Evolutionary conservation across 1,140 invertebrate species (phyloP).

Genomic region (Dendrolimus kikuchii): DNA sequence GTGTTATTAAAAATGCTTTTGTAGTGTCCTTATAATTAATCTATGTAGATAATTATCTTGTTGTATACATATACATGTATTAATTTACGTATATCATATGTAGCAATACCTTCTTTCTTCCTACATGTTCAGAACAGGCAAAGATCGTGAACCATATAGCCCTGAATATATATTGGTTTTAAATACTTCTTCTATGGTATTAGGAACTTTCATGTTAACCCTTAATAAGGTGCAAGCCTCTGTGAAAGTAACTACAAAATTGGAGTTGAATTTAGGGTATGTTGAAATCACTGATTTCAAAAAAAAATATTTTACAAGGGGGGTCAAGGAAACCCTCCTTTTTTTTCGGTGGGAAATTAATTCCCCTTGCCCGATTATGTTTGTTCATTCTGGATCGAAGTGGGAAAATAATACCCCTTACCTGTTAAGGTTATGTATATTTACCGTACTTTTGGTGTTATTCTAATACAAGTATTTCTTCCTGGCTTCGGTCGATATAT

Average conservation of each 20-base stretch:
- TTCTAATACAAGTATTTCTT: constrained; percentile 22
- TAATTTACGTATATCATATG: too few species aligned
- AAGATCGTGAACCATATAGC: too few species aligned
- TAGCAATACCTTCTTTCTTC: too few species aligned
- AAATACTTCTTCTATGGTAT: too few species aligned
- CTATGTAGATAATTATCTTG: too few species aligned
- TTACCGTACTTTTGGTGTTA: constrained; percentile 22
- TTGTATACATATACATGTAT: too few species aligned
- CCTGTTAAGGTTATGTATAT: constrained; percentile 11
- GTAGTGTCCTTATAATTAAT: too few species aligned
- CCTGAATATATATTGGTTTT: too few species aligned
- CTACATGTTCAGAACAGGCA: too few species aligned
- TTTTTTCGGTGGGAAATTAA: constrained; percentile 37
- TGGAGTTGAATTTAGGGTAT: constrained; percentile 2
- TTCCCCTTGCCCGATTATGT: constrained; percentile 26
- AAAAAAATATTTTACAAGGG: constrained; percentile 4
- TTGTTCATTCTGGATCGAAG: constrained; percentile 17
- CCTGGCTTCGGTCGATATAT: constrained; percentile 22
- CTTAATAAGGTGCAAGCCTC: constrained; percentile 3
- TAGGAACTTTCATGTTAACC: constrained; percentile 4
- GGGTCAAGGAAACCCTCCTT: constrained; percentile 28
- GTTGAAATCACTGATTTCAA: constrained; percentile 1
- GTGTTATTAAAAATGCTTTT: too few species aligned
- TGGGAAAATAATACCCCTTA: constrained; percentile 23
- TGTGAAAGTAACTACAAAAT: constrained; percentile 4